Evolutionary conservation across 30 jellyfish, hydroid and myxozoan genomes (phyloP).

Genomic region (Aurelia sp.): DNA sequence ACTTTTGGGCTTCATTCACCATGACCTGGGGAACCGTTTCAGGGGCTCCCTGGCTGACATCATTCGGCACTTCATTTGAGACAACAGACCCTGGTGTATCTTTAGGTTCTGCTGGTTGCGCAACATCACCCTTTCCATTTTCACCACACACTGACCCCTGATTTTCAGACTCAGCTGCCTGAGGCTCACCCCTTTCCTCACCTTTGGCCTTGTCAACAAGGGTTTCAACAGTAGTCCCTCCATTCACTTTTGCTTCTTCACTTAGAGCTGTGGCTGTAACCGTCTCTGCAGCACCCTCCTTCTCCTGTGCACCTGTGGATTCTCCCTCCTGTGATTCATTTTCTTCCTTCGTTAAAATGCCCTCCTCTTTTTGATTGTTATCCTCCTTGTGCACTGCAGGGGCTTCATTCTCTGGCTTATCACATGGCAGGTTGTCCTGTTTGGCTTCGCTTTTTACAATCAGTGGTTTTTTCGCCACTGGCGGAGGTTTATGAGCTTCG

Average conservation of each 20-base stretch:
- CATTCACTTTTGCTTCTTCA: no score
- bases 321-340: neutral
- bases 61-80: no score
- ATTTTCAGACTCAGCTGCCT: neutral
- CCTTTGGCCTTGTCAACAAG: no score
- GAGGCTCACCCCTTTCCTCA: neutral
- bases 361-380: neutral
- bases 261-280: no score
- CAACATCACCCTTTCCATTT: no score
- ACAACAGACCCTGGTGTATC: no score
- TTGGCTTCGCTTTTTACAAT: neutral
- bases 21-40: no score
- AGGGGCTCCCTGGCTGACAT: no score
- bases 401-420: conserved; percentile 10
- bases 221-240: no score
- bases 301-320: neutral
- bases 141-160: neutral
- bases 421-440: conserved; percentile 37
- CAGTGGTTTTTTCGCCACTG: neutral
- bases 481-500: conserved; percentile 15
- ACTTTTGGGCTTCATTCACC: no score
- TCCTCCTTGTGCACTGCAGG: conserved; percentile 39
- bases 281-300: no score
- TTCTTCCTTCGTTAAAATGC: neutral
- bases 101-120: no score